Evolutionary conservation across 2,888 invertebrate species (phyloP).

Genomic region (Pollenia griseotomentosa): DNA sequence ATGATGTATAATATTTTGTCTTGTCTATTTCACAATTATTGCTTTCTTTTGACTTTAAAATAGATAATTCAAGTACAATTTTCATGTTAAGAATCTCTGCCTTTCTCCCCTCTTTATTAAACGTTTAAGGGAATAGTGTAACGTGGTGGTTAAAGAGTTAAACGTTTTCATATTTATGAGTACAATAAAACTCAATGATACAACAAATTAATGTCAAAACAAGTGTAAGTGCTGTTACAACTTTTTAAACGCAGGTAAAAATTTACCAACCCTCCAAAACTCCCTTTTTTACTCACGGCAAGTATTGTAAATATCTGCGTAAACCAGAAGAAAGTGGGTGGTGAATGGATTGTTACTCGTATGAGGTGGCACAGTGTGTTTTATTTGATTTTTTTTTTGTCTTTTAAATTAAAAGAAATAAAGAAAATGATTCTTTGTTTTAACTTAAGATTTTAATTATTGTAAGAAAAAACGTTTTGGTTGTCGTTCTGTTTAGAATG

Average conservation of each 20-base stretch:
- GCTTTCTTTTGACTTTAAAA: too few relatives aligned
- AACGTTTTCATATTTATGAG: conserved; percentile 83
- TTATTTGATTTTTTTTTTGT: conserved; percentile 1
- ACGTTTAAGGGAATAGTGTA: conserved; percentile 13
- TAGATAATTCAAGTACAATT: too few relatives aligned
- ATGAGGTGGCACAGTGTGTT: not conserved
- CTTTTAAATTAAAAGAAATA: conserved; percentile 55
- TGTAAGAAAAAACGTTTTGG: conserved; percentile 9
- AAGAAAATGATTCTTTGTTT: conserved; percentile 33
- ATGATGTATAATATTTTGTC: too few relatives aligned
- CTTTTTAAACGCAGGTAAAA: conserved; percentile 52
- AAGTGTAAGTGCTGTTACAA: conserved; percentile 64
- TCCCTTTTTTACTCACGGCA: not conserved
- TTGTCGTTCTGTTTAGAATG: conserved; percentile 69
- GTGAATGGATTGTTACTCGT: not conserved
- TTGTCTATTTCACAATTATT: too few relatives aligned
- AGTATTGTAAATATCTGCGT: not conserved
- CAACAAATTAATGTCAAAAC: conserved; percentile 80
- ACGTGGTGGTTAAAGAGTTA: conserved; percentile 78
- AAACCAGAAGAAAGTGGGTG: not conserved
- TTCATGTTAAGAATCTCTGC: conserved; percentile 5
- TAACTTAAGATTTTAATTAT: conserved; percentile 66
- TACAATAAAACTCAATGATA: conserved; percentile 83
- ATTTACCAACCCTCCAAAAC: not conserved
- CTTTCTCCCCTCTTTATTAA: conserved; percentile 16